phyloP scores from a whole-genome alignment of 2,797 vertebrate genomes.

The Rallus crepitans region DNA sequence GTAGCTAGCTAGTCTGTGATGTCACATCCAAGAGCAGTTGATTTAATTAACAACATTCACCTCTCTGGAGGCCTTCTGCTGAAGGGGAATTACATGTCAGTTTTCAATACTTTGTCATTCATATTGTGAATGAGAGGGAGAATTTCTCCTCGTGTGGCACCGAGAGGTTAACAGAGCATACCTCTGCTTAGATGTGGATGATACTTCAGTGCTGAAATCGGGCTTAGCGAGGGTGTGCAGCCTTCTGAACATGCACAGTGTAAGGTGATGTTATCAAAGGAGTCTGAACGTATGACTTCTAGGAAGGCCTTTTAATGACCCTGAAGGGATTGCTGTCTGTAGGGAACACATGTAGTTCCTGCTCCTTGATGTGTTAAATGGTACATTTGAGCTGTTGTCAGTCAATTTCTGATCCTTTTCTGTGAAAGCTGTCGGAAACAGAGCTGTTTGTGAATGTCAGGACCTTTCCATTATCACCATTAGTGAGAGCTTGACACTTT shows the following conservation, averaged over 20 bases:
- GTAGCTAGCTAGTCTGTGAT: background rate
- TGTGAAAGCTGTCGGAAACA: background rate
- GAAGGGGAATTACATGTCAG: background rate
- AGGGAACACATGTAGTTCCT: background rate
- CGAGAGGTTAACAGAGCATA: background rate
- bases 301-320: slow-evolving; percentile 22
- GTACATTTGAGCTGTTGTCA: slow-evolving; percentile 14
- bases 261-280: background rate
- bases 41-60: background rate
- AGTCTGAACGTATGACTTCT: background rate
- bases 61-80: background rate
- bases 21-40: background rate
- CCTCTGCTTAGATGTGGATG: background rate
- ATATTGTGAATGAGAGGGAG: background rate
- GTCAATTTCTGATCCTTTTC: background rate
- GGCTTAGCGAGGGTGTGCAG: background rate
- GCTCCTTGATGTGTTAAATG: slow-evolving; percentile 38
- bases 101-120: background rate
- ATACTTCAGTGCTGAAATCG: background rate
- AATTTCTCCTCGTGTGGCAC: background rate
- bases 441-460: slow-evolving; percentile 12
- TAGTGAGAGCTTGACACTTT: background rate
- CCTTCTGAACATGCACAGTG: background rate
- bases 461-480: slow-evolving; percentile 37
- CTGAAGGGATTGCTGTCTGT: slow-evolving; percentile 2